Percentiles rank a stretch among this genome's conserved stretches.
These are phyloP conservation scores for Alectura lathami DNA, from an alignment of 2,113 vertebrate species.

Conservation along the genomic window DNA sequence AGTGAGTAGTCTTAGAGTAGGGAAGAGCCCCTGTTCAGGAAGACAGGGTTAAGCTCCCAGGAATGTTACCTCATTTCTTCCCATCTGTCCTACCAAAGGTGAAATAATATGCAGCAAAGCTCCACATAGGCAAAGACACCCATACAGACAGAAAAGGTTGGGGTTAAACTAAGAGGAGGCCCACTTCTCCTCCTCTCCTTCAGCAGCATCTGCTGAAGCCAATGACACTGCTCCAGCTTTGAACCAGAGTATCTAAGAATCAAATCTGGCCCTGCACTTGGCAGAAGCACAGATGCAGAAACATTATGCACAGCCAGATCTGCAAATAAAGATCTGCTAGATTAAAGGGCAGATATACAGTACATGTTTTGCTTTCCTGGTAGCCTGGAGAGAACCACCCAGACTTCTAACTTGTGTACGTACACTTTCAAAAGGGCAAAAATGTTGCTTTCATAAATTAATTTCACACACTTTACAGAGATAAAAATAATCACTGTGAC, in stretches of 20 bases:
- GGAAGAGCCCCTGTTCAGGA: background rate
- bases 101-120: background rate
- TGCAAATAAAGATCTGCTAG: conserved; percentile 59
- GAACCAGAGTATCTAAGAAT: conserved; percentile 12
- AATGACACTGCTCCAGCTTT: conserved; percentile 32
- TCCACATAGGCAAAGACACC: background rate
- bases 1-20: background rate
- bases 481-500: conserved; percentile 73
- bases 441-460: conserved; percentile 70
- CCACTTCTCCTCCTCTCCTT: background rate
- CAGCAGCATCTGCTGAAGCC: background rate
- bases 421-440: conserved; percentile 71
- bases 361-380: conserved; percentile 63
- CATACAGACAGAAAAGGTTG: background rate
- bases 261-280: conserved; percentile 49
- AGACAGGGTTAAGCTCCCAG: background rate
- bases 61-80: background rate
- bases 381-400: conserved; percentile 68
- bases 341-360: conserved; percentile 69
- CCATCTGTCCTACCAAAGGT: background rate
- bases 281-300: conserved; percentile 50
- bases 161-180: background rate
- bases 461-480: conserved; percentile 66
- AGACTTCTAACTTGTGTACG: conserved; percentile 54
- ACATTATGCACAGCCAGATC: conserved; percentile 54